Conservation (phyloP, 2,797 vertebrate species). For the Sciurus vulgaris region DNA sequence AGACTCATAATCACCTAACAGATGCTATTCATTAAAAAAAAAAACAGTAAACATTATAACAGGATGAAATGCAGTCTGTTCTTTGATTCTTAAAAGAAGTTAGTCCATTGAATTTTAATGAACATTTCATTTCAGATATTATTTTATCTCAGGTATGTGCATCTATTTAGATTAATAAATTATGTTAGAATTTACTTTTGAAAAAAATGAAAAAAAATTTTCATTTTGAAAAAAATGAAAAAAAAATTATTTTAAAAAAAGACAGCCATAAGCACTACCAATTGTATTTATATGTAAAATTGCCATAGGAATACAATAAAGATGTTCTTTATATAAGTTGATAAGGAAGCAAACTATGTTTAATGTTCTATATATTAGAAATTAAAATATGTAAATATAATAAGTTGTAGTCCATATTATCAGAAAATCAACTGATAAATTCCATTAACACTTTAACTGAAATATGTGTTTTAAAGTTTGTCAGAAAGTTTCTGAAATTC, state of each 20-base stretch:
- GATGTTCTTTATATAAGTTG: neutral
- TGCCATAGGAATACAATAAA: neutral
- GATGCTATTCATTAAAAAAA: slow-evolving; percentile 79
- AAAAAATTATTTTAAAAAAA: neutral
- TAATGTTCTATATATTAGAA: neutral
- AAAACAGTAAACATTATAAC: slow-evolving; percentile 79
- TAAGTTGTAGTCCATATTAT: slow-evolving; percentile 2
- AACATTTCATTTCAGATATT: slow-evolving; percentile 66
- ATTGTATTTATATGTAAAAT: neutral
- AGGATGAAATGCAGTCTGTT: slow-evolving; percentile 80
- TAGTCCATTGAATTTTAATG: slow-evolving; percentile 75
- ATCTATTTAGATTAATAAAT: slow-evolving; percentile 68
- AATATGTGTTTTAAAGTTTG: neutral
- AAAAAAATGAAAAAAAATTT: slow-evolving; percentile 26
- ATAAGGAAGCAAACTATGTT: neutral
- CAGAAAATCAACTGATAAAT: neutral
- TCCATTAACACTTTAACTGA: neutral
- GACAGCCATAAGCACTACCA: neutral
- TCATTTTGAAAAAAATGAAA: slow-evolving; percentile 49
- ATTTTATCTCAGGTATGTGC: slow-evolving; percentile 65
- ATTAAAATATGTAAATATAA: neutral
- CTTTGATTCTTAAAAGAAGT: slow-evolving; percentile 76
- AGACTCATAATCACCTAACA: slow-evolving; percentile 76
- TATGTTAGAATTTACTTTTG: slow-evolving; percentile 25
- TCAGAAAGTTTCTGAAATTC: neutral